Evolutionary conservation across 2,888 invertebrate genomes (phyloP).

Genomic region (Timandra comae): DNA sequence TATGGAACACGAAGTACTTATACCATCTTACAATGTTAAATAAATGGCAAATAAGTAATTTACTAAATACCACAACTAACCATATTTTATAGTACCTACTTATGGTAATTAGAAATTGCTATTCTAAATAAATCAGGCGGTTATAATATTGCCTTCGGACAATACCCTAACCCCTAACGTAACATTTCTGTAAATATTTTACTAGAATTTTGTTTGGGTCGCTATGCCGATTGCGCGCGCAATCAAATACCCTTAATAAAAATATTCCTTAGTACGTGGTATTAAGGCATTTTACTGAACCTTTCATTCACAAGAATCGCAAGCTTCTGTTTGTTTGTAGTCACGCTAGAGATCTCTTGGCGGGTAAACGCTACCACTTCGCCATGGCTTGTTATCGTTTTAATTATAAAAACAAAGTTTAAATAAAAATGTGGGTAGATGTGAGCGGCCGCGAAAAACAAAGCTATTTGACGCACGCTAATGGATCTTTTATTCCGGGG

Average conservation of each 20-base stretch:
- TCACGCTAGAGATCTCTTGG: constrained; percentile 45
- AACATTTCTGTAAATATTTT: too few species aligned
- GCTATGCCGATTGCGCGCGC: constrained; percentile 38
- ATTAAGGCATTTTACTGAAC: constrained; percentile 21
- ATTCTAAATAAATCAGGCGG: too few species aligned
- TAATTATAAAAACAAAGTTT: constrained; percentile 28
- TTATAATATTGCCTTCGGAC: too few species aligned
- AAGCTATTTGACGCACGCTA: constrained; percentile 75
- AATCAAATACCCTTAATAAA: constrained; percentile 10
- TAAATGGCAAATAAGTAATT: too few species aligned
- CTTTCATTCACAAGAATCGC: constrained; percentile 36
- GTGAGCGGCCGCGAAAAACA: constrained; percentile 77
- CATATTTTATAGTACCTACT: too few species aligned
- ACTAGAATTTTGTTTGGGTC: constrained; percentile 1
- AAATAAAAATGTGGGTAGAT: constrained; percentile 75
- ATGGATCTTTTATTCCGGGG: constrained; percentile 81
- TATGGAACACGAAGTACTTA: too few species aligned
- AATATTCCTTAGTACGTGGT: constrained; percentile 21
- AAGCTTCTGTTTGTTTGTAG: constrained; percentile 28
- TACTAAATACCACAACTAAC: too few species aligned
- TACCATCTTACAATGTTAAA: too few species aligned
- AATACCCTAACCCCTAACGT: too few species aligned
- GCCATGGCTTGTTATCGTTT: constrained; percentile 38
- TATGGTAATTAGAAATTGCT: too few species aligned
- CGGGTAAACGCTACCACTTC: constrained; percentile 41